Conservation (phyloP, 2,888 invertebrate species). For the Andrena dorsata region DNA sequence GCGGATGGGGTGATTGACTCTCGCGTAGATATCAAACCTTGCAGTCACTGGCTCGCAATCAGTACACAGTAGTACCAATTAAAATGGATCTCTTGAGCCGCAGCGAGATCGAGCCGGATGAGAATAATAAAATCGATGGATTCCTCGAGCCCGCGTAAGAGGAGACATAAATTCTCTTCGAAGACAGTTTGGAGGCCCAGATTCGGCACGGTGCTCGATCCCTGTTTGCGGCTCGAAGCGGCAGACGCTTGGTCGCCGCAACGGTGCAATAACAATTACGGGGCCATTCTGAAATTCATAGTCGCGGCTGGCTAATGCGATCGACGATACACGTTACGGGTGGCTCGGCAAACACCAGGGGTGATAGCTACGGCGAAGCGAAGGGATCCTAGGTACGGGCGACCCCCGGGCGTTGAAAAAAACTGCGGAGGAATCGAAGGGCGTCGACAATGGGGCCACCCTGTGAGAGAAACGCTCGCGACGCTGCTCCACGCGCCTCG, state of each 20-base stretch:
- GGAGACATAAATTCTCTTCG: not conserved
- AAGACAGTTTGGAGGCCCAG: constrained; percentile 1
- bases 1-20: no score
- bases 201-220: constrained; percentile 29
- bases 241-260: constrained; percentile 49
- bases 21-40: no score
- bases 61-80: no score
- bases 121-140: not conserved
- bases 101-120: not conserved
- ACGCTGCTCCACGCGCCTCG: constrained; percentile 75
- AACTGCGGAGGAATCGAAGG: constrained; percentile 58
- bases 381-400: constrained; percentile 36
- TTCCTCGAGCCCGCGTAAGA: not conserved
- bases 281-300: constrained; percentile 78
- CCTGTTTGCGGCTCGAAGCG: constrained; percentile 46
- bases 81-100: no score
- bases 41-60: no score
- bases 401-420: constrained; percentile 55
- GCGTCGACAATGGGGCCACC: constrained; percentile 77
- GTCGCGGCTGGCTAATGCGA: constrained; percentile 78
- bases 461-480: constrained; percentile 75
- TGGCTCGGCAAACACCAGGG: constrained; percentile 79
- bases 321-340: constrained; percentile 81
- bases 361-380: constrained; percentile 53
- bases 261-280: constrained; percentile 68